phyloP scores from a whole-genome alignment of 2,797 vertebrate species.

The Parauchenoglanis ngamensis region DNA sequence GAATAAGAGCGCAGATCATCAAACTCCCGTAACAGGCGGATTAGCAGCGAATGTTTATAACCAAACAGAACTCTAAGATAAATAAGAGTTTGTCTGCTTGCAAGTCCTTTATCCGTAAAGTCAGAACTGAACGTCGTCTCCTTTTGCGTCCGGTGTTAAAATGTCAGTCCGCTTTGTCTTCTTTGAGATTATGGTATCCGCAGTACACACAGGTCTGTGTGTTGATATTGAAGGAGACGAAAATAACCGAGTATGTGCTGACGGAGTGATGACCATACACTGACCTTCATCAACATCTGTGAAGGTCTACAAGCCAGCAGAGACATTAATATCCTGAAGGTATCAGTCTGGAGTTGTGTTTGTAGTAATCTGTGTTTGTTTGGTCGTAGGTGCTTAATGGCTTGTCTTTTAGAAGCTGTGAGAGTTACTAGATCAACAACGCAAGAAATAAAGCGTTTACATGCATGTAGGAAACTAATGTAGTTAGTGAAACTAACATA shows the following conservation, averaged over 20 bases:
- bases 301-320: neutral
- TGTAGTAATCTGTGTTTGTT: neutral
- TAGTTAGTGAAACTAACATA: too few relatives aligned
- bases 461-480: neutral
- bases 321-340: neutral
- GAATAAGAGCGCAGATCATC: neutral
- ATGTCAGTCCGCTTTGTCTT: neutral
- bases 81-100: neutral
- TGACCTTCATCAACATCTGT: neutral
- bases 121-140: neutral
- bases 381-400: neutral
- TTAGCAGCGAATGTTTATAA: neutral
- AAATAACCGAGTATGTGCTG: neutral
- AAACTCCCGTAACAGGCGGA: neutral
- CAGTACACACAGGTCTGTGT: neutral
- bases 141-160: neutral
- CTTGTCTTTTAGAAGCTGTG: neutral
- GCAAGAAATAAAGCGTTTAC: too few relatives aligned
- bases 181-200: neutral
- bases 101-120: neutral
- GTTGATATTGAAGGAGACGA: neutral
- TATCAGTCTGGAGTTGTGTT: neutral
- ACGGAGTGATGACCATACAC: too few relatives aligned
- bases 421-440: neutral
- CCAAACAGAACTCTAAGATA: neutral